Evolutionary conservation across 2,888 invertebrate genomes (phyloP).

Genomic region (Eupithecia tripunctaria): DNA sequence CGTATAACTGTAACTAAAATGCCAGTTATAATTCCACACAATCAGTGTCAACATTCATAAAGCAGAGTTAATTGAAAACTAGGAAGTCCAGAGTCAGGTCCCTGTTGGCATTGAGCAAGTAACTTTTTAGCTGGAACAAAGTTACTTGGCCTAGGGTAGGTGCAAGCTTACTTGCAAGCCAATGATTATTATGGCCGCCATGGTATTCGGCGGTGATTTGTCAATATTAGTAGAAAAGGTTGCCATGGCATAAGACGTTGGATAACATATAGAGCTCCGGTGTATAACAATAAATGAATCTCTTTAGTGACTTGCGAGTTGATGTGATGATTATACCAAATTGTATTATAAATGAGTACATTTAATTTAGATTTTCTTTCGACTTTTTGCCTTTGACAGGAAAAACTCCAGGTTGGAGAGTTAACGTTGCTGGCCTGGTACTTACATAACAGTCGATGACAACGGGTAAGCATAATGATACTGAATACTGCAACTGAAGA

Average conservation of each 20-base stretch:
- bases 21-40: conserved; percentile 38
- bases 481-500: too few relatives aligned
- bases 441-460: too few relatives aligned
- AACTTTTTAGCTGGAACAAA: not conserved
- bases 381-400: too few relatives aligned
- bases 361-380: not conserved
- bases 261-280: too few relatives aligned
- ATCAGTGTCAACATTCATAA: conserved; percentile 39
- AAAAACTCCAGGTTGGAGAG: too few relatives aligned
- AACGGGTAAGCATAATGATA: too few relatives aligned
- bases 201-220: too few relatives aligned
- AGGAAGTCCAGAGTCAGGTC: conserved; percentile 53
- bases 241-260: not conserved
- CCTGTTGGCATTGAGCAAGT: not conserved
- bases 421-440: too few relatives aligned
- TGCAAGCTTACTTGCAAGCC: not conserved
- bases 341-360: not conserved
- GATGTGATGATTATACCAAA: not conserved
- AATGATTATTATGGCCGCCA: not conserved
- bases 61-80: conserved; percentile 56
- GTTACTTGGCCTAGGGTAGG: not conserved
- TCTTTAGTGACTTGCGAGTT: not conserved
- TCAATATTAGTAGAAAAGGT: not conserved
- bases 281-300: not conserved
- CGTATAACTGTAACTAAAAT: conserved; percentile 25